Conservation (phyloP, 2,797 vertebrate species). For the Melanotaenia pygmaea region DNA sequence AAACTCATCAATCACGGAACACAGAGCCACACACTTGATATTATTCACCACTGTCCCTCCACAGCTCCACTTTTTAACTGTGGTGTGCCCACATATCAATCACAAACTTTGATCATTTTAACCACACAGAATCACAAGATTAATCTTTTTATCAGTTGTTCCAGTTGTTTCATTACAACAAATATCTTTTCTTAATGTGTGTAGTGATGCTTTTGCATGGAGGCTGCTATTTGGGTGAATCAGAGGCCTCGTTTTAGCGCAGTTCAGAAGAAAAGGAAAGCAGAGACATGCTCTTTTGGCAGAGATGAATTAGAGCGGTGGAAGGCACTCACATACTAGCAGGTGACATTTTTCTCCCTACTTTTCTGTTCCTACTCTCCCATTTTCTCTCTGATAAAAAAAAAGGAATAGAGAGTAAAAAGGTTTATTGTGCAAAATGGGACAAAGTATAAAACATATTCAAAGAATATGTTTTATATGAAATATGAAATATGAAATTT, state of each 20-base stretch:
- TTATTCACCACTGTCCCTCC: constrained; percentile 68
- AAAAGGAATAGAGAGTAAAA: constrained; percentile 71
- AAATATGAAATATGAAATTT: constrained; percentile 82
- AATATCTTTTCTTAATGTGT: constrained; percentile 8
- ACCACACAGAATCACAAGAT: constrained; percentile 70
- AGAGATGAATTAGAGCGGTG: constrained; percentile 86
- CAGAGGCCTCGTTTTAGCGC: constrained; percentile 60
- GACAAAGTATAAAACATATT: constrained; percentile 79
- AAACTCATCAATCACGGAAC: constrained; percentile 68
- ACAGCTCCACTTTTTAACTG: constrained; percentile 42
- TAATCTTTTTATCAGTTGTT: constrained; percentile 57
- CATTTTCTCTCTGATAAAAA: constrained; percentile 69
- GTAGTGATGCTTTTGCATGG: constrained; percentile 24
- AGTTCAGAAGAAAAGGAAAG: constrained; percentile 67
- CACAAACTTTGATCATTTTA: constrained; percentile 57
- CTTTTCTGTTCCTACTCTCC: constrained; percentile 62
- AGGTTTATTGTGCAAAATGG: constrained; percentile 73
- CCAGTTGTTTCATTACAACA: constrained; percentile 17
- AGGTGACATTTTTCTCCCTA: constrained; percentile 71
- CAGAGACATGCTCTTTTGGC: constrained; percentile 75
- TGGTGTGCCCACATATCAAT: constrained; percentile 57
- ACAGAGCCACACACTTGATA: constrained; percentile 48
- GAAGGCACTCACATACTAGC: constrained; percentile 78
- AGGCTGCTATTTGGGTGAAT: constrained; percentile 36
- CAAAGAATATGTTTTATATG: too few relatives aligned